Conservation (phyloP, 2,797 vertebrate species). For the Leptoclinus maculatus region DNA sequence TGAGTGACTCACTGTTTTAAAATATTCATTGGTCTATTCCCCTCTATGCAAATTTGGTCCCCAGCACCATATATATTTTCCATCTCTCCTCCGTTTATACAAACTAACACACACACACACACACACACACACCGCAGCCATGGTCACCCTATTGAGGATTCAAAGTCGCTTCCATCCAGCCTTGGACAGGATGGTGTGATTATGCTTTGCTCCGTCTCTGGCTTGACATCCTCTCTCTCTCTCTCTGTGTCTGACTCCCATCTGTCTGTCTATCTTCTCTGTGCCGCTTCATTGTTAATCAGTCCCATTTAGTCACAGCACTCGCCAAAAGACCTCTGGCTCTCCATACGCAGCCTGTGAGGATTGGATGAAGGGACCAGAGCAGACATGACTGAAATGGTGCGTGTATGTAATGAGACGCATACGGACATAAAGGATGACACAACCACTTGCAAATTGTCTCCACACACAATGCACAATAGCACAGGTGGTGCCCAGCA, state of each 20-base stretch:
- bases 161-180: conserved; percentile 35
- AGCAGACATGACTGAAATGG: conserved; percentile 3
- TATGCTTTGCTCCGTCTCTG: conserved; percentile 17
- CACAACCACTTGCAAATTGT: neutral
- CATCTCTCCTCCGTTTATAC: neutral
- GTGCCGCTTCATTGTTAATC: conserved; percentile 43
- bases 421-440: neutral
- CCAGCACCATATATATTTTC: neutral
- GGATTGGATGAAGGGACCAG: neutral
- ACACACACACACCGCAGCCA: neutral
- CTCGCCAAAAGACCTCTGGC: conserved; percentile 23
- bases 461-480: neutral
- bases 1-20: neutral
- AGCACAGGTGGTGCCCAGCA: neutral
- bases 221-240: conserved; percentile 1
- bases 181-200: conserved; percentile 21
- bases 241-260: conserved; percentile 23
- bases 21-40: conserved; percentile 35
- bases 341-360: conserved; percentile 22
- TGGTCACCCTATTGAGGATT: conserved; percentile 16
- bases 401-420: conserved; percentile 7
- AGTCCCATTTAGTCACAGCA: conserved; percentile 30
- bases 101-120: neutral
- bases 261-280: conserved; percentile 25
- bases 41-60: conserved; percentile 16